Conservation (phyloP, 1,140 invertebrate genomes). For the roundworm (Caenorhabditis elegans) region WBcel235 BX284606.5:5386001-5386500, state of each 20-base stretch:
- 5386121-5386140: too few relatives aligned
- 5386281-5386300: conserved; percentile 23
- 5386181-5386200: too few relatives aligned
- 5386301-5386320: conserved; percentile 33
- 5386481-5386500: neutral
- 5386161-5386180: too few relatives aligned
- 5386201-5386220: too few relatives aligned
- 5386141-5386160: too few relatives aligned
- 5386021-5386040: too few relatives aligned
- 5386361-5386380: neutral
- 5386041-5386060: too few relatives aligned
- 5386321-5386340: conserved; percentile 29
- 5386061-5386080: too few relatives aligned
- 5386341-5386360: neutral
- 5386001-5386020: too few relatives aligned
- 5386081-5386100: too few relatives aligned
- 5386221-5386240: neutral
- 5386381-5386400: conserved; percentile 1
- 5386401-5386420: neutral
- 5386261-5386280: conserved; percentile 22
- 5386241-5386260: neutral
- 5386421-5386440: neutral
- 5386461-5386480: neutral
- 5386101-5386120: too few relatives aligned
- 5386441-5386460: conserved; percentile 1